These are phyloP conservation scores for Stegana nigrithorax DNA, from an alignment of 2,888 invertebrate genomes.

Conservation along the genomic window DNA sequence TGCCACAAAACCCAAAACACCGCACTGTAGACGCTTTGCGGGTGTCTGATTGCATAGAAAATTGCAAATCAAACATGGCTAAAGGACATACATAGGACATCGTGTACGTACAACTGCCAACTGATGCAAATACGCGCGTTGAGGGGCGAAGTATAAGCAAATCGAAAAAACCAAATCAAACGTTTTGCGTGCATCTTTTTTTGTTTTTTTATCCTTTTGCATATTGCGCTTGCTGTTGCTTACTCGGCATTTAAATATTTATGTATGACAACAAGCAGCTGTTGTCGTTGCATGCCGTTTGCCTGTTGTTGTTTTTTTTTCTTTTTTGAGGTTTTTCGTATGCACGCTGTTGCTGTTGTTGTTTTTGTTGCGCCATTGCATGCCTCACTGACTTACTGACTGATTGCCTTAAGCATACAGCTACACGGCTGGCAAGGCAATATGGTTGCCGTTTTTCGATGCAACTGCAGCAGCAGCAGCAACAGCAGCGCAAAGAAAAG, in stretches of 20 bases:
- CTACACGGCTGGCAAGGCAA: neutral
- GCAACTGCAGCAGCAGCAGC: too few relatives aligned
- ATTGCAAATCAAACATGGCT: slow-evolving; percentile 60
- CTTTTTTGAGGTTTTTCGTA: too few relatives aligned
- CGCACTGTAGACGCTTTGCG: neutral
- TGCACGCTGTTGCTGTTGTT: neutral
- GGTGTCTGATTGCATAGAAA: slow-evolving; percentile 45
- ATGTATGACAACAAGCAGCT: slow-evolving; percentile 5
- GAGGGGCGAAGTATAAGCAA: neutral
- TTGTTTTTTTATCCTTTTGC: neutral
- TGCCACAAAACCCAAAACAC: too few relatives aligned
- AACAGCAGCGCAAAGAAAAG: neutral
- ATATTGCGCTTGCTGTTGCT: too few relatives aligned
- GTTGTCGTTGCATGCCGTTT: neutral
- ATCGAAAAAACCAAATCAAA: neutral
- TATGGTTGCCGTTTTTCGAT: neutral
- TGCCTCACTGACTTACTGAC: slow-evolving; percentile 16
- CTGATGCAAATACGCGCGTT: too few relatives aligned
- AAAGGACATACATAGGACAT: slow-evolving; percentile 41
- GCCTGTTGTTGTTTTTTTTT: too few relatives aligned
- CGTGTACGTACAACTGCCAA: too few relatives aligned
- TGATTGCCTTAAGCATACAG: slow-evolving; percentile 13
- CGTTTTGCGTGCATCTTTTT: neutral
- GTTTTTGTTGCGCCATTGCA: neutral
- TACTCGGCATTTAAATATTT: slow-evolving; percentile 6